Base-by-base conservation (phyloP, 2,797 vertebrate genomes). In the Corythornis leucogaster region DNA sequence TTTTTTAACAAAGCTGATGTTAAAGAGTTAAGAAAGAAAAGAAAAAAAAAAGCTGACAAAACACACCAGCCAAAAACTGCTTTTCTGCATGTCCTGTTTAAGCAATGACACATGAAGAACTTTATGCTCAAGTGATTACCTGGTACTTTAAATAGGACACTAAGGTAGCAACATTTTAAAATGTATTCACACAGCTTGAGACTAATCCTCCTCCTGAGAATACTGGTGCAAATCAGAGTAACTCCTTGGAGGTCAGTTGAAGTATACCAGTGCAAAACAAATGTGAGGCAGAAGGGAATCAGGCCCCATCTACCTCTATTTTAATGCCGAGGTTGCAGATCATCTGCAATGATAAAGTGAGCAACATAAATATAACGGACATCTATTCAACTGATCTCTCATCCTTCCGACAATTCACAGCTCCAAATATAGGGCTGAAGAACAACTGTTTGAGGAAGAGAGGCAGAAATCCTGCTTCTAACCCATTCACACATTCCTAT, bases 91-190 rank as follows among this genome's bases (percentile, higher is more conserved):
- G 64, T 53, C 66, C 80, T 68, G 57, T 50, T 92, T 85, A 81
- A 67, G 63, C 63, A 91, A 96, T 87, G 84, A 69, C 71, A 77
- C 19, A 66, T 90, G 30, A 92, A 91, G 92, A 97, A 97, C 96
- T 96, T 96, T 73, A 83, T 7, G 30, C 86, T 85, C 45, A 26
- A 93, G 81, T 46, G 57, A 63, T 83, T 95, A 77, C 80, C 80
- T 76, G 50, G n/a, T 53, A 31, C 77, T 84, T 87, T 89, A 94
- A 93, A 85, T 92, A 93, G 87, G 79, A 87, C 86, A 85, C 71
- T 58, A 83, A 86, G 79, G 74, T 64, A 93, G 78, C 76, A 75
- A 57, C 31, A 50, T 85, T 93, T 90, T 45, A 42, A 93, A 95
- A 93, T 50, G 4, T 51, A 95, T 86, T 94, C 91, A 46, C 55